Base-by-base conservation (phyloP, 2,797 vertebrate species). In the Danio jaintianensis region DNA sequence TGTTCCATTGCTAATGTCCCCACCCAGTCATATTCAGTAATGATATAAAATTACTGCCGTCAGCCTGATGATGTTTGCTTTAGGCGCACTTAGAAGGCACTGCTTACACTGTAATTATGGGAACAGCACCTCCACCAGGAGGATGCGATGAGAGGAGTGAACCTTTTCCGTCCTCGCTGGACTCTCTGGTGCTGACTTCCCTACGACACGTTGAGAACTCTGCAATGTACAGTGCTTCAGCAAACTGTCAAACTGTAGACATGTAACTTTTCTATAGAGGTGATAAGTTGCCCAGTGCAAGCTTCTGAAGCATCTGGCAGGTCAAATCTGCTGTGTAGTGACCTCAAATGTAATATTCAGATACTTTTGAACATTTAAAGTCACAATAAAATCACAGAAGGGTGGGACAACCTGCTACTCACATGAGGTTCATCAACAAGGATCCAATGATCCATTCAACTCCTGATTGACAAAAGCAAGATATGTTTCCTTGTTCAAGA, bases 1-100 rank as follows among this genome's bases (percentile, higher is more conserved):
- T 94, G 93, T 93, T 86, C 90, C 92, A 83, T 93, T 86, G 90
- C 93, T 94, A 94, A 94, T 92, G 93, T 91, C 89, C 85, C 85
- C 87, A 92, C 90, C 89, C 92, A 91, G 92, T 91, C 92, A 90
- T 91, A 92, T 93, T 93, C 90, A 86, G 89, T 93, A 93, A 93
- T 89, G 91, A 93, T 91, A 89, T 92, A 90, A 91, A 93, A 93
- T 93, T 91, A 91, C 89, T 83, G 83, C 91, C 82, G 70, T 83
- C 82, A 72, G 89, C 88, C 88, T 81, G 87, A 89, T 89, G 89
- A 87, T 93, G 90, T 93, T 92, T 92, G 90, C 91, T 90, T 88
- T 88, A 87, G 89, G 85, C 84, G 85, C 86, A 86, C 88, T 90
- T 89, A 86, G 88, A 82, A 81, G 88, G 86, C 86, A 86, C 82